A percentile compares a stretch with the other conserved stretches of the same genome.
These are phyloP conservation scores for Chaitophorus viminalis DNA, from an alignment of 2,888 invertebrate genomes.

Conservation along the genomic window DNA sequence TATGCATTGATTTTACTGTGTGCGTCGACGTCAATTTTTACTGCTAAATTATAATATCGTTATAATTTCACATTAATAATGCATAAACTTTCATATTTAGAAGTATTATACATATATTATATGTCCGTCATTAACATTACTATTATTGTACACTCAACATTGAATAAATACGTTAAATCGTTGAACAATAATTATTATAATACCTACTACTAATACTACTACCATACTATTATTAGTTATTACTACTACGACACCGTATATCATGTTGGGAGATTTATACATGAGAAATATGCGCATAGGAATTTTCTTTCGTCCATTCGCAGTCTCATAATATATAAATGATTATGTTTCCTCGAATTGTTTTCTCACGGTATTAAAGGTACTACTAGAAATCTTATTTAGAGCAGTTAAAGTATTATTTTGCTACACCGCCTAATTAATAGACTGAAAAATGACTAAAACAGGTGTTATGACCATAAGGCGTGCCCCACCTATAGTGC, in stretches of 20 bases:
- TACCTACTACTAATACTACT: too few species aligned
- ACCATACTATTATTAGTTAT: background rate
- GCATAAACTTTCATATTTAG: background rate
- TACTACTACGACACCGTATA: background rate
- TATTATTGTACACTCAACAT: background rate
- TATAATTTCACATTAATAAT: too few species aligned
- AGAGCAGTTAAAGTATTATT: slow-evolving; percentile 28
- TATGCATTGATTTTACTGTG: too few species aligned
- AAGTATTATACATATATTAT: background rate
- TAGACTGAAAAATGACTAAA: slow-evolving; percentile 21
- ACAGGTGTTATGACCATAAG: slow-evolving; percentile 50
- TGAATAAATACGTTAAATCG: slow-evolving; percentile 5
- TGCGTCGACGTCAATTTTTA: too few species aligned
- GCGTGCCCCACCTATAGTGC: slow-evolving; percentile 14
- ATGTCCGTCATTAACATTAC: background rate
- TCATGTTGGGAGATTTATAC: background rate
- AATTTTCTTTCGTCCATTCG: slow-evolving; percentile 6
- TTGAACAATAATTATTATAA: background rate
- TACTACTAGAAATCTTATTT: background rate
- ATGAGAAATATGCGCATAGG: background rate
- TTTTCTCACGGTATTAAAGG: slow-evolving; percentile 28
- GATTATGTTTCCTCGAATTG: background rate
- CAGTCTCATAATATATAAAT: background rate
- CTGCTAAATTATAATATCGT: too few species aligned
- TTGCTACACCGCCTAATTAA: slow-evolving; percentile 30